Conservation (phyloP, 35 echinoderm and acorn worm genomes). For the Apostichopus parvimensis region DNA sequence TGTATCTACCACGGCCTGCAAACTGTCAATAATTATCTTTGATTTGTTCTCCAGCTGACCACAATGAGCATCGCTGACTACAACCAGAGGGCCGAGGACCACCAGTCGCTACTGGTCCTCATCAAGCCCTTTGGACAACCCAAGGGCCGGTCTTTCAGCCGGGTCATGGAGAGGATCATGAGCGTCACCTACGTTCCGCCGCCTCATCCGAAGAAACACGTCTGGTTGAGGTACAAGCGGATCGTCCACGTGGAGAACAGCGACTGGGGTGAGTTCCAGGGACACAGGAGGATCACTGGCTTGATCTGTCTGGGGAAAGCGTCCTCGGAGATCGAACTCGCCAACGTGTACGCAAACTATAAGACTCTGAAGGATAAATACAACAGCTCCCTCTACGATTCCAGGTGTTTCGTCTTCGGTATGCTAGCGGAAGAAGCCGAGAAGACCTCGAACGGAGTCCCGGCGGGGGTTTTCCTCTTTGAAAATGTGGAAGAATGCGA, state of each 20-base stretch:
- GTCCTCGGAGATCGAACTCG: constrained; percentile 81
- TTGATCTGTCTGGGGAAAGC: constrained; percentile 85
- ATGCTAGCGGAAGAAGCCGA: constrained; percentile 63
- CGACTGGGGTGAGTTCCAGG: constrained; percentile 97
- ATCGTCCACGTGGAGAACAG: constrained; percentile 87
- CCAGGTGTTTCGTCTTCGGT: constrained; percentile 89
- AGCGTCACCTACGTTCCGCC: constrained; percentile 73
- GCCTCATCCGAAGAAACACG: constrained; percentile 71
- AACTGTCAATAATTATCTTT: constrained; percentile 17
- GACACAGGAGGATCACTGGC: constrained; percentile 73
- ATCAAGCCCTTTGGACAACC: constrained; percentile 76
- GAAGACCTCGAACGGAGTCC: constrained; percentile 63
- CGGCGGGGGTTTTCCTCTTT: constrained; percentile 82
- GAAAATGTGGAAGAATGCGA: constrained; percentile 85
- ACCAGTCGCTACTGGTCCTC: constrained; percentile 90
- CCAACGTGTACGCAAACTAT: constrained; percentile 83
- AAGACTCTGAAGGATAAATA: constrained; percentile 85
- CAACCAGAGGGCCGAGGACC: constrained; percentile 91
- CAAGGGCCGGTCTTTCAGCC: constrained; percentile 68
- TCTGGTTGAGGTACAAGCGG: constrained; percentile 87
- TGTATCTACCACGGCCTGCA: not conserved
- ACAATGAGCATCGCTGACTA: constrained; percentile 98
- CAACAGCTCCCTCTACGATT: constrained; percentile 82
- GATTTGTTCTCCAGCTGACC: not conserved
- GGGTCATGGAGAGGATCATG: constrained; percentile 71